Conservation (phyloP, 2,797 vertebrate genomes). For the Acrossocheilus wenchowensis region DNA sequence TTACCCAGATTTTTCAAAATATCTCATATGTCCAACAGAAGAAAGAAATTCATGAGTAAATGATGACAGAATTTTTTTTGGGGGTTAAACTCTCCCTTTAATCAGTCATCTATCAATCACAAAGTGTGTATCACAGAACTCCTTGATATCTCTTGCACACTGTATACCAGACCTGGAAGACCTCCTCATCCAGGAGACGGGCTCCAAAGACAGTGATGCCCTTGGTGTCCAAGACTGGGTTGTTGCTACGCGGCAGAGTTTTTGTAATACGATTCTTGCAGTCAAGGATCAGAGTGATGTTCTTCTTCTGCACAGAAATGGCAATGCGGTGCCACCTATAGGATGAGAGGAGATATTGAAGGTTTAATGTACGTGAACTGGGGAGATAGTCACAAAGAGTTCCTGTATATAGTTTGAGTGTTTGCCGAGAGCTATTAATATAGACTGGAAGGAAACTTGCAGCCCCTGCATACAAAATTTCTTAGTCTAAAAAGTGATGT, state of each 20-base stretch:
- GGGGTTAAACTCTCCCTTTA: not conserved
- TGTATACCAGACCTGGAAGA: constrained; percentile 85
- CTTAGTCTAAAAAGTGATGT: not conserved
- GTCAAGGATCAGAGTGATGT: constrained; percentile 88
- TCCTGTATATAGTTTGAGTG: not conserved
- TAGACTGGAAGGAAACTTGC: not conserved
- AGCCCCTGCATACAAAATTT: not conserved
- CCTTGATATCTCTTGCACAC: not conserved
- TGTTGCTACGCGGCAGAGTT: constrained; percentile 80
- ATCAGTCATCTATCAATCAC: not conserved
- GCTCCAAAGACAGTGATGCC: constrained; percentile 91
- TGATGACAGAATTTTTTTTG: not conserved
- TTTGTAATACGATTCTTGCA: constrained; percentile 87
- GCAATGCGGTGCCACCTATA: constrained; percentile 91
- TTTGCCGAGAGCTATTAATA: not conserved
- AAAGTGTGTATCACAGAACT: not conserved
- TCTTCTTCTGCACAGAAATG: constrained; percentile 87
- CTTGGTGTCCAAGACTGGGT: constrained; percentile 83
- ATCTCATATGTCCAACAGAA: not conserved
- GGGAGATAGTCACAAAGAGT: too few species aligned
- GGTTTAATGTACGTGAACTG: not conserved
- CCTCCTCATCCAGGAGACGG: constrained; percentile 88
- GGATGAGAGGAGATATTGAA: constrained; percentile 50
- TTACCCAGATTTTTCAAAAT: not conserved
- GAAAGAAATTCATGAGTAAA: not conserved